Base-by-base conservation (phyloP, 2,888 invertebrate species). In the Uloborus plumipes region DNA sequence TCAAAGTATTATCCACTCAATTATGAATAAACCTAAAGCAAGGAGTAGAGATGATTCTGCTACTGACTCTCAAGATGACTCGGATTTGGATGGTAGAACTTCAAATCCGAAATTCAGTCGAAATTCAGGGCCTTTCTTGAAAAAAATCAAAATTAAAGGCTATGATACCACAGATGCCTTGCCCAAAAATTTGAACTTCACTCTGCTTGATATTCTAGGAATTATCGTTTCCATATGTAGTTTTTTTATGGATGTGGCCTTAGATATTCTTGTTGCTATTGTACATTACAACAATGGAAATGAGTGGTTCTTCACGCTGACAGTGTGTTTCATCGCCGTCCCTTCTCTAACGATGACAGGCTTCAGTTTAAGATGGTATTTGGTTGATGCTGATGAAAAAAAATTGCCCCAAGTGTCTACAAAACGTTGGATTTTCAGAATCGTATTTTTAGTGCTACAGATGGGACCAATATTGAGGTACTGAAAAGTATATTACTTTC, bases 261-360 rank as follows among this genome's bases (percentile, higher is more conserved):
- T 85, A 14, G 87, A 87, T 65, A 64, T 86, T 20, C 53, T 84
- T 0, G 85, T 86, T 1, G 86, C 86, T 6, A 15, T 62, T 15
- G 59, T 85, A 31, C 85, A 87, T 67, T 86, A 83, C 53, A 51
- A 67, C 11, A 85, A 85, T 75, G 80, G 85, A 1, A 83, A 92
- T 87, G 89, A 91, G 85, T 89, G 90, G 71, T 93, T 93, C 88
- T 94, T 94, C 87, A 90, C 91, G 31, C 92, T 93, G 89, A 94
- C 94, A 0, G 88, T 93, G 64, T 91, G 91, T 51, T 93, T 94
- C 87, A 93, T 94, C 85, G 89, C 94, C 65, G 88, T 94, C 86
- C 94, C 94, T 65, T 93, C 94, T 0, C 90, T 94, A 85, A 92
- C 94, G 47, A 94, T 93, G 88, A 94, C 93, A 15, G 91, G 92